These are phyloP conservation scores for Lophius piscatorius DNA, from an alignment of 2,113 vertebrate species.

Conservation along the genomic window DNA sequence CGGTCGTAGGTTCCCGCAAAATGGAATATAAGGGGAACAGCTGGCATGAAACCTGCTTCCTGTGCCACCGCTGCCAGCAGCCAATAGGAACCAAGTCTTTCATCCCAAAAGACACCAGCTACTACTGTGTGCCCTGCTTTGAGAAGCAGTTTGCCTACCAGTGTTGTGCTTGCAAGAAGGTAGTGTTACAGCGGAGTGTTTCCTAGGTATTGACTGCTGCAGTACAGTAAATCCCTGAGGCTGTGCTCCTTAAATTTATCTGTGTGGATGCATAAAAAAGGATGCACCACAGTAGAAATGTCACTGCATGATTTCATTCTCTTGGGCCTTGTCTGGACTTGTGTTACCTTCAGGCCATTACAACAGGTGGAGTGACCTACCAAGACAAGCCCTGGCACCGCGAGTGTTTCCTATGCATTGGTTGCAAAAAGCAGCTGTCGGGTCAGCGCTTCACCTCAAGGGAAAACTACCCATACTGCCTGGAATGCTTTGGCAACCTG, in stretches of 20 bases:
- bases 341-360: conserved; percentile 85
- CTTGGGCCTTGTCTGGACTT: background rate
- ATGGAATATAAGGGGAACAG: conserved; percentile 98
- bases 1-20: conserved; percentile 90
- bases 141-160: conserved; percentile 95
- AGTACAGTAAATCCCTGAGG: conserved; percentile 26
- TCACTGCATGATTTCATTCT: background rate
- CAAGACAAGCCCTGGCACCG: conserved; percentile 96
- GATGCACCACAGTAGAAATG: background rate
- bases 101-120: conserved; percentile 93
- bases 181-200: conserved; percentile 64
- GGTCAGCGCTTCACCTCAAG: conserved; percentile 95
- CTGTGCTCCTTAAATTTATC: conserved; percentile 22
- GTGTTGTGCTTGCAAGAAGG: conserved; percentile 95
- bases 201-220: conserved; percentile 17
- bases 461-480: conserved; percentile 93
- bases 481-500: conserved; percentile 94
- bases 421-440: conserved; percentile 91
- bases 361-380: conserved; percentile 94
- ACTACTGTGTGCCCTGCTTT: conserved; percentile 94
- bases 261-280: background rate
- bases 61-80: conserved; percentile 93
- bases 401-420: conserved; percentile 94
- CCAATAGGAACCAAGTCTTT: conserved; percentile 99
- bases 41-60: conserved; percentile 98